Base-by-base conservation (phyloP, 2,888 invertebrate species). In the Hydroisotoma schaefferi region DNA sequence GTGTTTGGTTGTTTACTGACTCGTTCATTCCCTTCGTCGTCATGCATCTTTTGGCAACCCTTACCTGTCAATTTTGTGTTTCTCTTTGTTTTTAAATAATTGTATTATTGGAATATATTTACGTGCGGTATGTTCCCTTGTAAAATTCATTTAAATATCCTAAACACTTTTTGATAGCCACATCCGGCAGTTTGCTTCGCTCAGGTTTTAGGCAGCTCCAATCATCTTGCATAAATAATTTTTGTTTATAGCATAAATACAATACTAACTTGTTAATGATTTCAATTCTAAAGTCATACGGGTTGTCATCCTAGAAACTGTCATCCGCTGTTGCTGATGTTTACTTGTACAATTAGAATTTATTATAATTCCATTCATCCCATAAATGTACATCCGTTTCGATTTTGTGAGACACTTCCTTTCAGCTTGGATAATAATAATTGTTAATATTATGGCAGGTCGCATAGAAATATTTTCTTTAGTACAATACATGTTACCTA, bases 101-200 rank as follows among this genome's bases (percentile, higher is more conserved):
- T n/a, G 40, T 15, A 5, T 15, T 40, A 40, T 15, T n/a, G n/a
- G n/a, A n/a, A n/a, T n/a, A n/a, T n/a, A n/a, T n/a, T n/a, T n/a
- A 40, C 15, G 8, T 22, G 33, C 51, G 22, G 51, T 52, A 52
- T 37, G 29, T 52, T 52, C 37, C 51, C 23, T 52, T 52, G 33
- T 52, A 10, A 33, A 26, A 4, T 29, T 33, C 27, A 52, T 52
- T 52, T 52, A 33, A 52, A 52, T 52, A 52, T 52, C 5, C 29
- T 49, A 27, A 49, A 49, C 49, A 20, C 49, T 52, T 52, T 52
- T 52, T 52, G 51, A 52, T 52, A 22, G 28, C 51, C 20, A 33
- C 51, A 52, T 52, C 51, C 51, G 51, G 51, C 37, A 18, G 23
- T 28, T 49, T 27, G n/a, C 27, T 22, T 22, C 28, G 49, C 37